Base-by-base conservation (phyloP, 2,113 vertebrate genomes). In the Neogale vison region DNA sequence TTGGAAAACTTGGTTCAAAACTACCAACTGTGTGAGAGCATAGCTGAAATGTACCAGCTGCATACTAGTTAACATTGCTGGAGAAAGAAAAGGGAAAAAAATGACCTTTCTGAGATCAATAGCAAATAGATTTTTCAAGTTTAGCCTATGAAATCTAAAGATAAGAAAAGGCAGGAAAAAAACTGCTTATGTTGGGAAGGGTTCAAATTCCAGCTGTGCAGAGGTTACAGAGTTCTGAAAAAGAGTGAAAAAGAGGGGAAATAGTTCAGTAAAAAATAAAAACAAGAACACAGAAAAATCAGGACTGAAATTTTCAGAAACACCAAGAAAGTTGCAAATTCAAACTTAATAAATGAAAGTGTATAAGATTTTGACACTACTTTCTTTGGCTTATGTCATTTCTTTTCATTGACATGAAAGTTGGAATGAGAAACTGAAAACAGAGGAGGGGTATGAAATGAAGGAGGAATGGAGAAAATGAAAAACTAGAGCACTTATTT, bases 141-240 rank as follows among this genome's bases (percentile, higher is more conserved):
- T 96, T 90, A 97, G n/a, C 29, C 26, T 87, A 63, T 57, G 65
- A 93, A 97, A 67, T 13, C 86, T 86, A 95, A 76, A 95, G 88
- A 83, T 90, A 93, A 93, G 88, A 90, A 94, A 97, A 83, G 7
- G n/a, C 36, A 85, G 92, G 69, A 83, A 90, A 95, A 97, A 90
- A 86, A 87, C 29, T 52, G 90, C 59, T 93, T 83, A 86, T 39
- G 67, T 26, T 90, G 76, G 94, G 26, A 84, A 95, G 47, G 31
- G 31, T 63, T 97, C 82, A 96, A 87, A 3, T 96, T 96, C 79
- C 36, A 77, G 82, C 45, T 69, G 55, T 65, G 47, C 82, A 93
- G 95, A 97, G 39, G 45, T 96, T 95, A 85, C 10, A 86, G 85
- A 82, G 15, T 86, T 95, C 65, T 90, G 9, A 85, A 76, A 94